A percentile compares a stretch with the other conserved stretches of the same genome.
Conservation (phyloP, 2,113 vertebrate species). For the Cettia cetti region DNA sequence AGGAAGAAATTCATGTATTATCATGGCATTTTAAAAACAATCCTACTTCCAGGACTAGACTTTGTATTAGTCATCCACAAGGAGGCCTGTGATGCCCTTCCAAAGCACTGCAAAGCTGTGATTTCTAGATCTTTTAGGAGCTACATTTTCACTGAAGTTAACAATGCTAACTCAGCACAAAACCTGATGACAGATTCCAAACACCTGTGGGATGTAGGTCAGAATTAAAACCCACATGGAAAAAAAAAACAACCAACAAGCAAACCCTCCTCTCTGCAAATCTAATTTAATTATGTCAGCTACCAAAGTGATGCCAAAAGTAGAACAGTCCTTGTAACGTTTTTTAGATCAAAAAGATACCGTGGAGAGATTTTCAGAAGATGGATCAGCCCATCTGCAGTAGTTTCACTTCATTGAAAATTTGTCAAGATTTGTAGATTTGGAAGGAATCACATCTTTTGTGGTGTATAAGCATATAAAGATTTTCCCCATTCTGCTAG, state of each 20-base stretch:
- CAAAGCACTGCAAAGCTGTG: neutral
- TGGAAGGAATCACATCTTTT: neutral
- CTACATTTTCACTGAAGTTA: neutral
- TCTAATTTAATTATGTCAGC: neutral
- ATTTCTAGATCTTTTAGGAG: neutral
- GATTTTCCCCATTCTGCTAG: neutral
- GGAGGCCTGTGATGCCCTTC: neutral
- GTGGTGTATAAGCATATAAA: neutral
- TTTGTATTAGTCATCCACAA: neutral
- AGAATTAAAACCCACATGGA: neutral
- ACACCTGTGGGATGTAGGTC: neutral
- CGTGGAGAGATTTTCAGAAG: neutral
- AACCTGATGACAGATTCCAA: neutral
- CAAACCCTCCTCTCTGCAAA: neutral
- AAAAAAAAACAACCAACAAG: neutral
- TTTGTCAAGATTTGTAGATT: neutral
- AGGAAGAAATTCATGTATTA: neutral
- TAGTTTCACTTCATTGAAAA: neutral
- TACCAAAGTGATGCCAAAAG: neutral
- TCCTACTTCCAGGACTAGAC: neutral
- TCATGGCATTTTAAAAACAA: neutral
- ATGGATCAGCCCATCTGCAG: neutral
- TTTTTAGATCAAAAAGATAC: neutral
- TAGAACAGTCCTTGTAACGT: neutral
- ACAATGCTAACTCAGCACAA: neutral